A percentile compares a stretch with the other conserved stretches of the same genome.
Conservation (phyloP, 2,888 invertebrate species). For the Cephus spinipes region DNA sequence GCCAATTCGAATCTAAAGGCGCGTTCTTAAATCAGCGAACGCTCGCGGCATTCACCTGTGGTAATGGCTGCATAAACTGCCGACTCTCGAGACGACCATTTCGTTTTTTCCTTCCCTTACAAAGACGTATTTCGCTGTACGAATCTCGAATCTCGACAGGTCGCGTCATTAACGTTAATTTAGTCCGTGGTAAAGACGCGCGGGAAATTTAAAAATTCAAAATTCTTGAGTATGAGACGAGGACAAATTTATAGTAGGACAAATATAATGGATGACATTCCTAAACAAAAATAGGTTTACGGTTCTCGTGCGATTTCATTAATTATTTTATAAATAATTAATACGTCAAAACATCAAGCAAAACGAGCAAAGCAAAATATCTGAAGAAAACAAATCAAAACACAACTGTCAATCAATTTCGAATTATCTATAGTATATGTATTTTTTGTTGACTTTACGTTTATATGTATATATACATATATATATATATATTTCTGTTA, state of each 20-base stretch:
- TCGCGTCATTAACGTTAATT: neutral
- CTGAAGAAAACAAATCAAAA: no score
- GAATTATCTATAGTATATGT: no score
- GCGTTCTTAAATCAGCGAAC: slow-evolving; percentile 44
- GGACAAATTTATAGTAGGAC: neutral
- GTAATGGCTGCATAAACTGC: slow-evolving; percentile 47
- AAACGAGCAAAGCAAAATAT: no score
- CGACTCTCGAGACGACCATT: slow-evolving; percentile 29
- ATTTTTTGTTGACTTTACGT: neutral
- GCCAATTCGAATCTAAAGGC: slow-evolving; percentile 39
- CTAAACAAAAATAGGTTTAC: neutral
- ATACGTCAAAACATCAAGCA: neutral
- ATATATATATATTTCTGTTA: neutral
- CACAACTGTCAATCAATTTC: no score
- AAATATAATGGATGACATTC: neutral
- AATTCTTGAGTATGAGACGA: neutral
- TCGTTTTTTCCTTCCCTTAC: slow-evolving; percentile 34
- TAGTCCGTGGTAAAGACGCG: neutral
- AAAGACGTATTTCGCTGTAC: slow-evolving; percentile 34
- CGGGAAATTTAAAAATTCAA: neutral
- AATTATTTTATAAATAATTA: neutral
- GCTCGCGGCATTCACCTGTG: slow-evolving; percentile 46
- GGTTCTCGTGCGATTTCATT: neutral
- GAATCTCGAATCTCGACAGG: slow-evolving; percentile 15
- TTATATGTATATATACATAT: neutral